phyloP scores from a whole-genome alignment of 2,888 invertebrate genomes.

The Drosophila atripex region DNA sequence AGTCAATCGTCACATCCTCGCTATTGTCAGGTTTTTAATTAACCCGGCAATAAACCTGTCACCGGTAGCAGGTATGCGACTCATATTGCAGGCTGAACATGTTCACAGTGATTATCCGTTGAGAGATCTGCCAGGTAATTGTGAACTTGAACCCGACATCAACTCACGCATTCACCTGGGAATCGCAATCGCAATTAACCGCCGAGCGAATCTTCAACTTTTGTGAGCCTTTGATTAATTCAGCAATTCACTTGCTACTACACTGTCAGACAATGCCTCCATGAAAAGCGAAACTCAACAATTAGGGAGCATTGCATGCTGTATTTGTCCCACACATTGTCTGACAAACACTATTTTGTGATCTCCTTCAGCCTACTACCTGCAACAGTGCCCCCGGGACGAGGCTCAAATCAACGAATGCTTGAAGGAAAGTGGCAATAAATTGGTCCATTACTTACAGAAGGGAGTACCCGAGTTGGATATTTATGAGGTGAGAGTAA shows the following conservation, averaged over 20 bases:
- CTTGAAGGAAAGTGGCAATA: constrained; percentile 89
- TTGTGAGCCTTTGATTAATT: constrained; percentile 20
- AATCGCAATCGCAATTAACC: constrained; percentile 22
- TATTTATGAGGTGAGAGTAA: constrained; percentile 86
- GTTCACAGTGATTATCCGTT: constrained; percentile 27
- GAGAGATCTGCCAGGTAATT: constrained; percentile 30
- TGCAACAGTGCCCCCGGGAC: constrained; percentile 89
- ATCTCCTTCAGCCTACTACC: constrained; percentile 86
- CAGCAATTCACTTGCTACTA: background rate
- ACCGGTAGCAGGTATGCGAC: constrained; percentile 19
- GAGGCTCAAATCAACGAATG: constrained; percentile 90
- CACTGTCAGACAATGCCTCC: constrained; percentile 20
- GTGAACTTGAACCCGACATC: constrained; percentile 41
- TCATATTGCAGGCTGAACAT: constrained; percentile 25
- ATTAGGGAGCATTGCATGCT: constrained; percentile 19
- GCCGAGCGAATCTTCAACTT: constrained; percentile 24
- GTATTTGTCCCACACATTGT: constrained; percentile 16
- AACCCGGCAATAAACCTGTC: constrained; percentile 47
- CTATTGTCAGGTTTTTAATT: constrained; percentile 8
- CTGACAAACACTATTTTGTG: constrained; percentile 1
- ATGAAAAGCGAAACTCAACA: constrained; percentile 26
- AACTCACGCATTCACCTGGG: constrained; percentile 27
- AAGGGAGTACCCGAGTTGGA: constrained; percentile 90
- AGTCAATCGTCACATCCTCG: background rate
- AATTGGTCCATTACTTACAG: constrained; percentile 88